Conservation (phyloP, 2,113 vertebrate species). For the Takifugu bimaculatus region DNA sequence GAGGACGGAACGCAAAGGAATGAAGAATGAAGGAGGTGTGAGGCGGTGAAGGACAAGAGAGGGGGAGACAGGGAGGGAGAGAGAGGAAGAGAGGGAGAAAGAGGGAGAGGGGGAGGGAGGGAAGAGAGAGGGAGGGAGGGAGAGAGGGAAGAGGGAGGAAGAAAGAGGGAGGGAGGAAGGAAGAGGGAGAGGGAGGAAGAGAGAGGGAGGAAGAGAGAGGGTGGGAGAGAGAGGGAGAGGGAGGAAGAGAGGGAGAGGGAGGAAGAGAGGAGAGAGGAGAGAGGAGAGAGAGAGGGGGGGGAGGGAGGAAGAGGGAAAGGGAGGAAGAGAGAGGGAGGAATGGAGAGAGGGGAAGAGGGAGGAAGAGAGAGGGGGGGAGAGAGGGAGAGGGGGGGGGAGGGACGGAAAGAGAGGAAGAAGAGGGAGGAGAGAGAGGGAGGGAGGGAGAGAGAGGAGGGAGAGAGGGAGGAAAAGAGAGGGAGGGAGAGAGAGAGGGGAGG, state of each 20-base stretch:
- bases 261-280: conserved; percentile 38
- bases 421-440: no score
- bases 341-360: no score
- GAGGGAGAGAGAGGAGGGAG: no score
- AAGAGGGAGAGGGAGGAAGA: conserved; percentile 23
- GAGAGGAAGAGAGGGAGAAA: conserved; percentile 22
- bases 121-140: background rate
- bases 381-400: no score
- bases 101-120: conserved; percentile 17
- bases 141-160: no score
- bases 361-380: no score
- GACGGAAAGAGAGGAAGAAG: no score
- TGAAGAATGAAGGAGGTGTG: background rate
- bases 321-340: no score
- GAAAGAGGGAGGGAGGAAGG: conserved; percentile 24
- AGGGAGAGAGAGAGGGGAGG: no score
- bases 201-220: conserved; percentile 33
- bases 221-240: conserved; percentile 31
- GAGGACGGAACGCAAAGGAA: background rate
- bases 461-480: no score
- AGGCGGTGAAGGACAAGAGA: background rate
- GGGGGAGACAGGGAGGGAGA: conserved; percentile 19
- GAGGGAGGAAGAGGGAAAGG: no score
- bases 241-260: conserved; percentile 26
- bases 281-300: no score